Evolutionary conservation across 2,888 invertebrate genomes (phyloP).

Genomic region (Cryptocheilus praepositus): DNA sequence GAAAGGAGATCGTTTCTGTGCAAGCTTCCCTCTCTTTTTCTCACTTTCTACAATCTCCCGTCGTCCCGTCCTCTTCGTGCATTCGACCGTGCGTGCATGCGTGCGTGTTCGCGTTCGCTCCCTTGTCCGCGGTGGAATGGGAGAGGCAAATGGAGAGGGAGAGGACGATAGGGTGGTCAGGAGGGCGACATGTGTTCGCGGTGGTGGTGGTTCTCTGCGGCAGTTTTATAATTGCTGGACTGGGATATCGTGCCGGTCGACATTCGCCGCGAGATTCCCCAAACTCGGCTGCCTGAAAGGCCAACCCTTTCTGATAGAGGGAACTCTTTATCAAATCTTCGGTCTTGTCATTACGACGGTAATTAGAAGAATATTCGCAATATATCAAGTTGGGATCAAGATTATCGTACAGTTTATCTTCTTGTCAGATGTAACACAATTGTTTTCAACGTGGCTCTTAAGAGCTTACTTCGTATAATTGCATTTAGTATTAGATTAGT

Average conservation of each 20-base stretch:
- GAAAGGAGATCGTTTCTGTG: neutral
- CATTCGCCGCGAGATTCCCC: neutral
- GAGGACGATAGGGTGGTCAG: slow-evolving; percentile 27
- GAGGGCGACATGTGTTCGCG: slow-evolving; percentile 64
- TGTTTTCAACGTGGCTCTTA: no score
- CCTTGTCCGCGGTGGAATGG: slow-evolving; percentile 42
- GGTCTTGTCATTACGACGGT: no score
- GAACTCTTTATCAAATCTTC: no score
- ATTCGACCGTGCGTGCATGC: slow-evolving; percentile 21
- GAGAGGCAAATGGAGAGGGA: slow-evolving; percentile 10
- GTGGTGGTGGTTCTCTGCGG: slow-evolving; percentile 54
- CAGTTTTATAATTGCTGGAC: slow-evolving; percentile 66
- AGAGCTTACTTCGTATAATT: no score
- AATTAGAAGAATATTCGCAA: no score
- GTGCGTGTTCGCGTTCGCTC: slow-evolving; percentile 35
- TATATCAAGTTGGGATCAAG: no score
- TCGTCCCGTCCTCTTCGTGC: neutral
- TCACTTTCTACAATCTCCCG: neutral
- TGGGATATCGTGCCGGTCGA: slow-evolving; percentile 43
- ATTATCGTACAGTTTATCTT: no score
- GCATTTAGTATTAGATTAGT: no score
- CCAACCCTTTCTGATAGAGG: slow-evolving; percentile 16
- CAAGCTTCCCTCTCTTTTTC: slow-evolving; percentile 10
- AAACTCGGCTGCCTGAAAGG: slow-evolving; percentile 26
- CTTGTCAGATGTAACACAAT: no score